Evolutionary conservation across 2,888 invertebrate species (phyloP), one percentile per base, ranked within the genome.

Genomic region (Drosophila suboccidentalis): DNA sequence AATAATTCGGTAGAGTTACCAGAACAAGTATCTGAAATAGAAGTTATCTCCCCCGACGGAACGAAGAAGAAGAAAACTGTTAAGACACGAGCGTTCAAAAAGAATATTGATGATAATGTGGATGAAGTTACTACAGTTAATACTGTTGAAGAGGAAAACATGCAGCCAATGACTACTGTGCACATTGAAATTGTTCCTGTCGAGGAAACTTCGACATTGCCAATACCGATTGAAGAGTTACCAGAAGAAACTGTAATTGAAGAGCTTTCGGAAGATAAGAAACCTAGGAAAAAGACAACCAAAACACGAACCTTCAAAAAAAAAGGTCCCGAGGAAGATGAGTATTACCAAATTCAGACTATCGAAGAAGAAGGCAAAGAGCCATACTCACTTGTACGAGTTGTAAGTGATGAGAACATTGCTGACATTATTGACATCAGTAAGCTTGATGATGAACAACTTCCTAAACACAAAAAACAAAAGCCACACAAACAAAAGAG

Each of bases 261-360:
- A 82, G 90, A 91, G 59, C 69, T 91, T 13, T 88, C 91, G 1
- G 34, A 92, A 71, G 81, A 91, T 82, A 88, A 92, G 72, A 90
- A 89, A 75, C 91, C 90, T 39, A 91, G 82, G 68, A 90, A 90
- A 49, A 92, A 91, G 75, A 90, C 91, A 6, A 92, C 92, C 1
- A 93, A 92, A 78, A 94, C 93, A 22, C 91, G 93, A 38, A 91
- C 93, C 8, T 94, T 94, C 46, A 94, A 93, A 77, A 94, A 94
- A 50, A 89, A 90, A 41, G 84, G 85, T 50, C 87, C 91, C 1
- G 81, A 88, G 0, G 85, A 91, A 22, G 91, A 92, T 22, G 92
- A 94, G 87, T 91, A 91, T 34, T 93, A 93, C 26, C 93, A 93
- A 89, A 93, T 94, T 75, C 92, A 93, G 75, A 94, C 93, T 0